Evolutionary conservation across 2,888 invertebrate genomes (phyloP), one percentile per base, ranked within the genome.

Genomic region (Ceramica pisi): DNA sequence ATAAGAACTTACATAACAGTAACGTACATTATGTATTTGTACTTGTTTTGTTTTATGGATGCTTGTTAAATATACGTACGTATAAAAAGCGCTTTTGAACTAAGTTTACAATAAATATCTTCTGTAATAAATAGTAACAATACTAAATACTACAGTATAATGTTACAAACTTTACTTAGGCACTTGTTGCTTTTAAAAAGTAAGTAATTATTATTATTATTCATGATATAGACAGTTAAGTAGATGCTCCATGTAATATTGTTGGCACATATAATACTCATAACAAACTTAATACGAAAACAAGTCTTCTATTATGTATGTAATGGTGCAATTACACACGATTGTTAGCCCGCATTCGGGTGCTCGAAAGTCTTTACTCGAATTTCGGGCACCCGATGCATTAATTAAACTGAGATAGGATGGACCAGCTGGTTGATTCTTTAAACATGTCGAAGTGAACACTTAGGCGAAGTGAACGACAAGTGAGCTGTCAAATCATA

Each of bases 241-340:
- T 81, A 83, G 70, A 72, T 71, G 69, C 48, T 76, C 56, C 77
- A 73, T 71, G 46, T 60, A 41, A 64, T 67, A 62, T 70, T 70
- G 62, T 76, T 73, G 83, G 81, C 77, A 83, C 84, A 71, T 67
- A 48, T 78, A 77, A 72, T 81, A 80, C 81, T 83, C 76, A 62
- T 67, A 71, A 75, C 31, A 71, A 72, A 83, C 56, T 66, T 69
- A 70, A 70, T 71, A 69, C 23, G 14, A 74, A 67, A 79, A 67
- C 26, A 60, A 75, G 55, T 80, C 70, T 63, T 79, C 48, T 59
- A 48, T 80, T 60, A 56, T 59, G 26, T 56, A 60, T 35, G 19
- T 31, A 60, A 19, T 46, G 46, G 19, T 21, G 12, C 41, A 59
- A 41, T 26, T 44, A 23, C 12, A 44, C 60, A 26, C 26, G 19